Base-by-base conservation (phyloP, 2,113 vertebrate species). In the Lampris megalopsis region DNA sequence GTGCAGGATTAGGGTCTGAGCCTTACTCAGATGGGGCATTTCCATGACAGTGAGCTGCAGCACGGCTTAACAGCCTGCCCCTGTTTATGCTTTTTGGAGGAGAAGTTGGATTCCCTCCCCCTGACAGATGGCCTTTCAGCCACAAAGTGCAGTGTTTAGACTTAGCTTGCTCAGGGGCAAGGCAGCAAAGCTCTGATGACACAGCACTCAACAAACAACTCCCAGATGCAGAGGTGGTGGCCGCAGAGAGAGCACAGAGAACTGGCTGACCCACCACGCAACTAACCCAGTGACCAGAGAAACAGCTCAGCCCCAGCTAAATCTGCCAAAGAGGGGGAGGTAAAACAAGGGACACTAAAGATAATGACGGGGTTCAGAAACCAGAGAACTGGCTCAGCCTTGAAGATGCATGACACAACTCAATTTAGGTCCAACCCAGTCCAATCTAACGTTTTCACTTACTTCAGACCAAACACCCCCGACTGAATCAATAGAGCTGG, bases 131-230 rank as follows among this genome's bases (percentile, higher is more conserved):
- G 92, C 89, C 88, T 89, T 88, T 91, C 88, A 86, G 90, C 90
- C 93, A 92, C 92, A 92, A 92, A 93, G 78, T 92, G 93, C 90
- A 87, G 91, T 91, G 91, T 92, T 93, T 92, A 91, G 91, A 94
- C 90, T 91, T 87, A 90, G 84, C 89, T 90, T 85, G 90, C 91
- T 89, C 85, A 82, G 82, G 86, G 90, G 89, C 92, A 92, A 93
- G 83, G 85, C 88, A 84, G 83, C 85, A 92, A 78, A 90, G 84
- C 89, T 86, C 90, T 89, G 87, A 92, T 94, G 91, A 94, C 89
- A 91, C 92, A 93, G 92, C 92, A 91, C 81, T 91, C 82, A 36
- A 88, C 88, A 93, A 92, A 93, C 89, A 92, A 80, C 87, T 92
- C 86, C 89, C 89, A 92, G 80, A 91, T 90, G 82, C 80, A 87